These are phyloP conservation scores for Zosterops pallidus DNA, from an alignment of 2,113 vertebrate species.

Conservation along the genomic window DNA sequence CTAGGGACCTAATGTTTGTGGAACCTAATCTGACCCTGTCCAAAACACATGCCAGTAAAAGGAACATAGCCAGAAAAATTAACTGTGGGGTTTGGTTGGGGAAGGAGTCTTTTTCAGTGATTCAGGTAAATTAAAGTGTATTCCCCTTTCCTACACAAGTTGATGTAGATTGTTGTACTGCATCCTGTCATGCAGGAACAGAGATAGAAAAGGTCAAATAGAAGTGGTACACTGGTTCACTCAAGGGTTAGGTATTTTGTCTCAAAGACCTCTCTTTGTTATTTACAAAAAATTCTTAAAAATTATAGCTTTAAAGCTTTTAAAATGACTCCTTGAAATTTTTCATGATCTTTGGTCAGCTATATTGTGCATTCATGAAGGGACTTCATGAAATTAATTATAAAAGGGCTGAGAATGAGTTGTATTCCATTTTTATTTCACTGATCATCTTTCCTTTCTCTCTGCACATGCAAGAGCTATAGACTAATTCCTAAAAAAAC, in stretches of 20 bases:
- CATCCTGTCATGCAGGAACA: neutral
- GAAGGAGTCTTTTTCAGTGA: neutral
- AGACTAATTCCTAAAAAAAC: neutral
- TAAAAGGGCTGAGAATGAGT: neutral
- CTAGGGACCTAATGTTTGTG: neutral
- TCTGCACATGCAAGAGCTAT: neutral
- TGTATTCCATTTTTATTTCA: neutral
- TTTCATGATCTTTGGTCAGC: neutral
- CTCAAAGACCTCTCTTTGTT: neutral
- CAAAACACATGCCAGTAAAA: neutral
- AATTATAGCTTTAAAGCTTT: neutral
- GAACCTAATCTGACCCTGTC: neutral
- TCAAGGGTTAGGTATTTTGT: neutral
- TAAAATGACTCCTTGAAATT: neutral
- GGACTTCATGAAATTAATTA: neutral
- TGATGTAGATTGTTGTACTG: neutral
- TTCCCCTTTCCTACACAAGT: neutral
- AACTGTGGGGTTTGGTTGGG: neutral
- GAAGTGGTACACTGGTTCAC: neutral
- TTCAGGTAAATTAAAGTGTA: neutral
- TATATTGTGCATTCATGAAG: neutral
- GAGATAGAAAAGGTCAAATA: neutral
- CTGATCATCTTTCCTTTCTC: neutral
- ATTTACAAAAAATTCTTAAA: neutral
- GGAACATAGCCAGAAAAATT: neutral